phyloP scores from a whole-genome alignment of 1,140 invertebrate genomes.

The Cataglyphis hispanica region DNA sequence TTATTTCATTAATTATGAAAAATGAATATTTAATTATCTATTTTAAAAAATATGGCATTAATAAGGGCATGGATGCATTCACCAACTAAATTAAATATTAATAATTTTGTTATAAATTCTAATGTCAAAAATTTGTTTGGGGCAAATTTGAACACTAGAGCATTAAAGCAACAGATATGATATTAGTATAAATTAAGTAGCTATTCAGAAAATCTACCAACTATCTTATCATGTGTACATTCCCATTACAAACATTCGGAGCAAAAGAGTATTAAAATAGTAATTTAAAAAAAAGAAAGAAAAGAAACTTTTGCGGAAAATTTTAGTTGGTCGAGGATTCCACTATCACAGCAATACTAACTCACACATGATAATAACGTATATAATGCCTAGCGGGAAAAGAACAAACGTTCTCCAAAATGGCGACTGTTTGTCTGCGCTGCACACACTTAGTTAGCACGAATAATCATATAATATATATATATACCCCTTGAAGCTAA shows the following conservation, averaged over 20 bases:
- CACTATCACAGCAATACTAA: conserved; percentile 13
- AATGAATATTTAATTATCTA: background rate
- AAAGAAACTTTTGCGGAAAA: background rate
- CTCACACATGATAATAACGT: background rate
- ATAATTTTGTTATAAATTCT: background rate
- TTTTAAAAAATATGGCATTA: background rate
- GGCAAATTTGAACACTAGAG: background rate
- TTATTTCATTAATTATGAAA: background rate
- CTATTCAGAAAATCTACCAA: conserved; percentile 12
- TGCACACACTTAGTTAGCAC: conserved; percentile 14
- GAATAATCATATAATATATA: conserved; percentile 24
- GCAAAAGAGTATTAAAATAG: background rate
- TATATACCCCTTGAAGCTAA: background rate
- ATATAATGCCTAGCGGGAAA: conserved; percentile 11
- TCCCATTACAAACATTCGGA: conserved; percentile 13
- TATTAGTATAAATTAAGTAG: background rate
- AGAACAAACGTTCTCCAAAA: conserved; percentile 69
- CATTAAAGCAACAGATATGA: background rate
- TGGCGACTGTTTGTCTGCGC: conserved; percentile 66
- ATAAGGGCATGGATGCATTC: background rate
- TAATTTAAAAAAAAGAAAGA: background rate
- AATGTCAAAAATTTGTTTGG: background rate
- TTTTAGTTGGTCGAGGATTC: background rate
- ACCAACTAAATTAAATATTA: background rate
- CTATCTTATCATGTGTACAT: background rate